Conservation (phyloP, 2,113 vertebrate species). For the Menidia beryllina region DNA sequence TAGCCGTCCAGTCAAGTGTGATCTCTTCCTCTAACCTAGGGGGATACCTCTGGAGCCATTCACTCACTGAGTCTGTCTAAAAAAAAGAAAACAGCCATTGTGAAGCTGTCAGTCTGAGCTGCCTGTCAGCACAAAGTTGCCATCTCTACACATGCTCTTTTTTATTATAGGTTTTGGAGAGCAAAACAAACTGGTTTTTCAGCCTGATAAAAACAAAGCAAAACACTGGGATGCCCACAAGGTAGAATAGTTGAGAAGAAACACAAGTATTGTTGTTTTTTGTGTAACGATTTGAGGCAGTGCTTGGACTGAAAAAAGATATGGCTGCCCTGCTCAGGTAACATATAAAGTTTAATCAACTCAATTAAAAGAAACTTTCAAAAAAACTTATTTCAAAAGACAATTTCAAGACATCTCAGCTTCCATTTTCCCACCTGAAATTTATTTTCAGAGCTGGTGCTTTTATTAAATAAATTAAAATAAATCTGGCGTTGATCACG, state of each 20-base stretch:
- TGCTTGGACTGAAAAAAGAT: conserved; percentile 8
- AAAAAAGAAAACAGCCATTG: conserved; percentile 62
- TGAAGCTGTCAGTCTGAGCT: conserved; percentile 54
- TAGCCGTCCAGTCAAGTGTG: conserved; percentile 53
- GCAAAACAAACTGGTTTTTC: conserved; percentile 51
- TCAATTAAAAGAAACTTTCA: no score
- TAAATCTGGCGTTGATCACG: no score
- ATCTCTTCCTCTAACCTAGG: conserved; percentile 42
- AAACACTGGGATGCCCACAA: conserved; percentile 30
- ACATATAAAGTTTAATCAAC: no score
- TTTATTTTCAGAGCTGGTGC: no score
- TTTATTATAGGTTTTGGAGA: conserved; percentile 46
- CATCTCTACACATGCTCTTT: conserved; percentile 27
- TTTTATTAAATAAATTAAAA: no score
- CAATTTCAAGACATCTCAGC: no score
- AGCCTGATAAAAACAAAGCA: conserved; percentile 27
- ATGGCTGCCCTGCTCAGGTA: no score
- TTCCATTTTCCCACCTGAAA: no score
- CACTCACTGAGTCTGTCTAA: conserved; percentile 26
- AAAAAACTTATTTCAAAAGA: no score
- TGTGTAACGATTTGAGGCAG: no score
- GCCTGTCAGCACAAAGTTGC: conserved; percentile 34
- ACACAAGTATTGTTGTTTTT: no score
- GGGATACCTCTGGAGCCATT: conserved; percentile 11
- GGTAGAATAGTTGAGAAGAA: conserved; percentile 31